Evolutionary conservation across 2,113 vertebrate genomes (phyloP).

Genomic region (Neolamprologus fasciatus): DNA sequence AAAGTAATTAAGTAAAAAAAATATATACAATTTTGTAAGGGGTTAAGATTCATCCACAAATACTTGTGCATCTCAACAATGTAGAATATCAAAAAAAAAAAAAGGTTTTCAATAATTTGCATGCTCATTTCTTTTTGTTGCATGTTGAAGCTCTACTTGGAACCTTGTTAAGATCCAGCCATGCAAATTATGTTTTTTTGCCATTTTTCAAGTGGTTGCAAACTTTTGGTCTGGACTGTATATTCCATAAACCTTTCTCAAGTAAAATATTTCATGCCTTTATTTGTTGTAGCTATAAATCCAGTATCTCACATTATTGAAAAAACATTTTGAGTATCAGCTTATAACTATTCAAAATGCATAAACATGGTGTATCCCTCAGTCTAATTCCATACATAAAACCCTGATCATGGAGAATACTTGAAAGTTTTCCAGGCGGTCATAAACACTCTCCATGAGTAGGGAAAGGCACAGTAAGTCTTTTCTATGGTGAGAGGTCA

Average conservation of each 20-base stretch:
- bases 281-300: background rate
- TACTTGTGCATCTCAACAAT: background rate
- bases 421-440: background rate
- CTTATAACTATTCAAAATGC: background rate
- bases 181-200: background rate
- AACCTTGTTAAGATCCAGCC: background rate
- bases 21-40: background rate
- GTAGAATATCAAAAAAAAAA: background rate
- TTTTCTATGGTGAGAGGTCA: background rate
- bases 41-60: background rate
- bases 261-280: background rate
- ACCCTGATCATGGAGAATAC: background rate
- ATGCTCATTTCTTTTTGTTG: background rate
- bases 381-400: background rate
- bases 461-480: background rate
- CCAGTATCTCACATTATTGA: background rate
- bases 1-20: background rate
- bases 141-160: background rate
- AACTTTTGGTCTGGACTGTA: background rate
- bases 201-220: background rate
- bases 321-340: background rate
- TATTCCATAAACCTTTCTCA: background rate
- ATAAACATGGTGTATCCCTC: background rate
- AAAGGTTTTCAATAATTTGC: background rate
- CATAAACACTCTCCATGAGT: background rate